Evolutionary conservation across 1,140 invertebrate species (phyloP).

Genomic region (Bombus difficillimus): DNA sequence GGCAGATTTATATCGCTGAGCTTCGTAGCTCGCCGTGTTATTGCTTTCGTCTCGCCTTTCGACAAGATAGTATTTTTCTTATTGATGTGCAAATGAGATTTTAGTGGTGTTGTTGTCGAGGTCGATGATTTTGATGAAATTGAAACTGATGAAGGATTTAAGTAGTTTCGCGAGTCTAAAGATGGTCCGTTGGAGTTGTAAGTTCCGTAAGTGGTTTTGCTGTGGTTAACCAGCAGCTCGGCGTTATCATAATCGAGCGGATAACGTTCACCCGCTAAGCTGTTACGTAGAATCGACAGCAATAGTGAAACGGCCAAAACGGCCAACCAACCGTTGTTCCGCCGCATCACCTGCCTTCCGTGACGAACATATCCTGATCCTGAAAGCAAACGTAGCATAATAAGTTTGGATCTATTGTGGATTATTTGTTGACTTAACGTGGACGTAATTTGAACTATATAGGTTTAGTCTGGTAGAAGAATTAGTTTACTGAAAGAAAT

Average conservation of each 20-base stretch:
- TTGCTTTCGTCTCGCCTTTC: neutral
- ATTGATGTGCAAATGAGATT: too few species aligned
- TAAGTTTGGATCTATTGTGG: neutral
- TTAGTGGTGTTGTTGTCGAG: neutral
- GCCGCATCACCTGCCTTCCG: constrained; percentile 70
- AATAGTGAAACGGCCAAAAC: constrained; percentile 68
- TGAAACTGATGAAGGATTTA: neutral
- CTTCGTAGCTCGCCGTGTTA: neutral
- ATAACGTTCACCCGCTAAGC: constrained; percentile 25
- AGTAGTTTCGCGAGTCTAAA: neutral
- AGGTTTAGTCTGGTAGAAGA: too few species aligned
- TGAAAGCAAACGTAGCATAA: constrained; percentile 55
- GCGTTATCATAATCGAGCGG: constrained; percentile 2
- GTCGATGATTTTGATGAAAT: neutral
- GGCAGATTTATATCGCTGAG: neutral
- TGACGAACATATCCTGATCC: constrained; percentile 67
- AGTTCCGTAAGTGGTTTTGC: neutral
- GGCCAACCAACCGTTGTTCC: constrained; percentile 69
- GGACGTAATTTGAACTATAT: too few species aligned
- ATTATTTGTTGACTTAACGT: neutral
- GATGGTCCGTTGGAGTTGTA: neutral
- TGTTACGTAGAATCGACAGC: constrained; percentile 47
- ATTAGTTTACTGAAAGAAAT: too few species aligned
- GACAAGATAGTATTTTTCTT: neutral
- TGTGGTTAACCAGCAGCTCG: neutral